Evolutionary conservation across 2,113 vertebrate species (phyloP).

Genomic region (Clarias magur): DNA sequence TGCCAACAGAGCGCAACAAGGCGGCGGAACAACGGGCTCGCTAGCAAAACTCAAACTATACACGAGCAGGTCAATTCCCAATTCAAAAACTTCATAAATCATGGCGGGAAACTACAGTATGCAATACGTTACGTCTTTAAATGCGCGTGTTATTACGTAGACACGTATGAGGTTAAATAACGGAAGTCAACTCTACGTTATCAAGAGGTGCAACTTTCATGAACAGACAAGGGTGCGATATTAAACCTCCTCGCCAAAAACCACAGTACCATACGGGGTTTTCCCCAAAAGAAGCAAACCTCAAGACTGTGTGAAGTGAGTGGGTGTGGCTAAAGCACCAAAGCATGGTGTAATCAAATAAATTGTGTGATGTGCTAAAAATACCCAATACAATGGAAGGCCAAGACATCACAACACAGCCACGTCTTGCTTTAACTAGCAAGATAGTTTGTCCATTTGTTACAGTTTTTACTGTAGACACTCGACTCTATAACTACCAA

Average conservation of each 20-base stretch:
- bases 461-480: neutral
- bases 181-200: no score
- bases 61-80: no score
- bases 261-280: neutral
- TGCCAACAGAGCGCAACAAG: neutral
- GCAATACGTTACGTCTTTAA: neutral
- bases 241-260: neutral
- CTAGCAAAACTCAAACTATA: neutral
- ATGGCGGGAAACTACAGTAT: neutral
- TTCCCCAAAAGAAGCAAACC: neutral
- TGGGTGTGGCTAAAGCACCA: neutral
- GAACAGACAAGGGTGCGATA: neutral
- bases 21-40: neutral
- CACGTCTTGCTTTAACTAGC: neutral
- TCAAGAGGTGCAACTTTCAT: neutral
- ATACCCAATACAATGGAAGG: neutral
- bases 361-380: neutral
- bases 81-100: no score
- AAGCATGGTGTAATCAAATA: neutral
- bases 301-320: neutral
- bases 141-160: neutral
- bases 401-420: neutral
- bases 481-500: no score
- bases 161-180: neutral
- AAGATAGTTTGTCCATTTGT: neutral